These are phyloP conservation scores for Araneus ventricosus DNA, from an alignment of 1,140 invertebrate genomes.

Conservation along the genomic window DNA sequence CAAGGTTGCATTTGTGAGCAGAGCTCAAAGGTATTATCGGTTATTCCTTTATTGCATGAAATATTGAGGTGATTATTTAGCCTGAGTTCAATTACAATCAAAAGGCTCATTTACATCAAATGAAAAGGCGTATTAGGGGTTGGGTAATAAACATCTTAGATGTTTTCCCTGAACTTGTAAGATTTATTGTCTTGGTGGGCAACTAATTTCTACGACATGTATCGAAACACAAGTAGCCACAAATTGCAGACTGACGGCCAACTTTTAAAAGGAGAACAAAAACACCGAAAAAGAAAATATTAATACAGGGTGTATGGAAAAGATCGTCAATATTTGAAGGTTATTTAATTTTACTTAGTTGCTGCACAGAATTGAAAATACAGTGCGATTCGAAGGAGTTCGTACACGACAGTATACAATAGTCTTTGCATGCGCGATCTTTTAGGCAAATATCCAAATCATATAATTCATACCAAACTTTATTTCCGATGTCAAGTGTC, in stretches of 20 bases:
- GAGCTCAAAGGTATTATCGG: not conserved
- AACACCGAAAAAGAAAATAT: not conserved
- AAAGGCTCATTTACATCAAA: not conserved
- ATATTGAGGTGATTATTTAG: conserved; percentile 51
- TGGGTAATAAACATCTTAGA: not conserved
- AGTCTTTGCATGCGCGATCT: too few species aligned
- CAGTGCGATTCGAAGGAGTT: too few species aligned
- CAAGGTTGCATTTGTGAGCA: conserved; percentile 13
- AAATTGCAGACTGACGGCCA: not conserved
- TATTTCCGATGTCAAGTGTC: too few species aligned
- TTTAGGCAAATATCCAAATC: too few species aligned
- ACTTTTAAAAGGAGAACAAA: not conserved
- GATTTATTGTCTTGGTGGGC: not conserved
- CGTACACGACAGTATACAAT: too few species aligned
- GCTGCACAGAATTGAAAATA: too few species aligned
- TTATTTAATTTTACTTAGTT: too few species aligned
- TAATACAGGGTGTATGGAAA: not conserved
- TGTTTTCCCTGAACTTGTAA: conserved; percentile 26
- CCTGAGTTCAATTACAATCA: conserved; percentile 48
- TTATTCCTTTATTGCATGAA: conserved; percentile 46
- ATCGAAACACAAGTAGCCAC: not conserved
- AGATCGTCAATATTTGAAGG: too few species aligned
- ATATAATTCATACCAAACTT: too few species aligned
- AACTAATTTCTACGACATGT: not conserved
- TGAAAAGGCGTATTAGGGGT: not conserved